A percentile compares a stretch with the other conserved stretches of the same genome.
Conservation (phyloP, 2,888 invertebrate genomes). For the Phortica magna region DNA sequence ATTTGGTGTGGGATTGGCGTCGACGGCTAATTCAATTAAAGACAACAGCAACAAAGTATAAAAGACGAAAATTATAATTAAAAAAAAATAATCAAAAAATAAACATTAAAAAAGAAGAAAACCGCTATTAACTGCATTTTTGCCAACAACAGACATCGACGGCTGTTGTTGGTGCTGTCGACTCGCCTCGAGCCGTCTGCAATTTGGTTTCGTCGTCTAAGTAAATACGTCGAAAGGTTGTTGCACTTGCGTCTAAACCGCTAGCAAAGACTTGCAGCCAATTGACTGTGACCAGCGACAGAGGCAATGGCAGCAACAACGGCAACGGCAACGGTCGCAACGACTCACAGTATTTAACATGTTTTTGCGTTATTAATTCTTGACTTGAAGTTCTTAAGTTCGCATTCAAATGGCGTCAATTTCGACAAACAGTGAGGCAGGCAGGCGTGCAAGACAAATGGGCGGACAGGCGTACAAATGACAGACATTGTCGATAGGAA, state of each 20-base stretch:
- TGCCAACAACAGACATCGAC: neutral
- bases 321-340: too few relatives aligned
- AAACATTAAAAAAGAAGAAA: neutral
- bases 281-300: neutral
- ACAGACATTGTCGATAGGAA: slow-evolving; percentile 45
- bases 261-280: neutral
- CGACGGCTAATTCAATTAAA: slow-evolving; percentile 18
- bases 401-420: neutral
- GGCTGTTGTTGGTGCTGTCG: neutral
- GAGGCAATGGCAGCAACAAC: too few relatives aligned
- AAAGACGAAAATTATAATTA: neutral
- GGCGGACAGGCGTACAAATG: neutral
- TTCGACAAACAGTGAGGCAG: too few relatives aligned
- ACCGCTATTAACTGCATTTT: slow-evolving; percentile 12
- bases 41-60: neutral
- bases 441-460: neutral
- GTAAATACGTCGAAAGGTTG: neutral
- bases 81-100: neutral
- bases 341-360: neutral
- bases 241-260: slow-evolving; percentile 23
- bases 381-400: neutral
- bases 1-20: slow-evolving; percentile 41
- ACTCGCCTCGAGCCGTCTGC: slow-evolving; percentile 9
- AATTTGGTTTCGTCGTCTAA: neutral
- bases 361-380: slow-evolving; percentile 13